Base-by-base conservation (phyloP, 2,113 vertebrate species). In the Percopsis transmontana region DNA sequence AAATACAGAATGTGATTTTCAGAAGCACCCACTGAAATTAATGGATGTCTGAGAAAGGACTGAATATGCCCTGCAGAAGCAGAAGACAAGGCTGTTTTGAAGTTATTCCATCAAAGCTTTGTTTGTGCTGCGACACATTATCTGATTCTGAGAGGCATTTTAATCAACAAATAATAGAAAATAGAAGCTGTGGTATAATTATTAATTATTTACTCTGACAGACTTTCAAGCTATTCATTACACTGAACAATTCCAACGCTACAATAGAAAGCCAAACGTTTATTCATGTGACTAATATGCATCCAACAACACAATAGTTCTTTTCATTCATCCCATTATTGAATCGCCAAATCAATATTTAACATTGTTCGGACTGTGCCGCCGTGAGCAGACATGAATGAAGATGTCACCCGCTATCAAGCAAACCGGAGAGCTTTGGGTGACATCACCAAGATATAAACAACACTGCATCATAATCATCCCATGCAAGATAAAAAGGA, bases 1-100 rank as follows among this genome's bases (percentile, higher is more conserved):
- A 89, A 87, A 85, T 77, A 85, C 75, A 84, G 85, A 84, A 68
- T 88, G 86, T 85, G 88, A 79, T 85, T 82, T 81, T 63, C 14
- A 62, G 48, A 24, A 20, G 18, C 3, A 56, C 33, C 33, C 16
- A 58, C 60, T 50, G 54, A 27, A 67, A 64, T 52, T 20, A 53
- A 50, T 16, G 2, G 13, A 41, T 50, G 14, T 50, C 72, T 66
- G 70, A 76, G 50, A 5, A 4, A 53, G 23, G 3, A 14, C 6
- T 53, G 51, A 23, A 24, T 53, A 53, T 53, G 20, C 51, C 21
- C 23, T 24, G 51, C 21, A 21, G 12, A 23, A 50, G 48, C 48
- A 18, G 19, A 18, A 19, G n/a, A 50, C n/a, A 23, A 24, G 20
- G 11, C 5, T 33, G 27, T 33, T 33, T 33, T 33, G 27, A 33